Base-by-base conservation (phyloP, 2,797 vertebrate species). In the Pangasius macronema region DNA sequence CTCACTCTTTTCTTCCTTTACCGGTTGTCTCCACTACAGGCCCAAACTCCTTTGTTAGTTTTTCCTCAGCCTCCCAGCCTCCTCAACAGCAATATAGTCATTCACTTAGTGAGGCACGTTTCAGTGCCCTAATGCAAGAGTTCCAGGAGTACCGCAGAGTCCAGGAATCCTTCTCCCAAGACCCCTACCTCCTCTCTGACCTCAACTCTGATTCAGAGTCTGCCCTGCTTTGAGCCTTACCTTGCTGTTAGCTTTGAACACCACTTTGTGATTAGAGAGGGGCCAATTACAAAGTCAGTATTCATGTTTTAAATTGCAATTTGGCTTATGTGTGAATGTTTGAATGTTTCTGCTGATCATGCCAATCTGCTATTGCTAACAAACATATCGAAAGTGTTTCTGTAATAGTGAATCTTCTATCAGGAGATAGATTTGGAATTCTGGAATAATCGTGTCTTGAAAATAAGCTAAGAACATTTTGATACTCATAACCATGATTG, bases 111-210 rank as follows among this genome's bases (percentile, higher is more conserved):
- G 95, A 96, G 87, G 95, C 94, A 14, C 96, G 95, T 82, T 96
- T 96, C 94, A 94, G 94, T 88, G 96, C 96, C 84, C 94, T 97
- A 72, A 95, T 95, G 57, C 94, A 93, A 92, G 96, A 97, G 92
- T 97, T 95, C 92, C 94, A 95, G 68, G 91, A 95, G 91, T 95
- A 95, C 93, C 94, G 94, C 87, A 94, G 91, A 82, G 88, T 93
- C 90, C 95, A 94, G 92, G 93, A 94, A 67, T 93, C 93, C 92
- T 63, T 77, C 88, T 85, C 92, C 90, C 91, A 75, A 86, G 92
- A 93, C 85, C 93, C 93, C 89, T 84, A 92, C 90, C 89, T 87
- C 89, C 39, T 86, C 87, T 84, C 72, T 83, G 89, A 90, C 83
- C 87, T 87, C 27, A 89, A 95, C 90, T 94, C 94, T 88, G 95